Base-by-base conservation (phyloP, 2,888 invertebrate genomes). In the Standfussiana lucernea region DNA sequence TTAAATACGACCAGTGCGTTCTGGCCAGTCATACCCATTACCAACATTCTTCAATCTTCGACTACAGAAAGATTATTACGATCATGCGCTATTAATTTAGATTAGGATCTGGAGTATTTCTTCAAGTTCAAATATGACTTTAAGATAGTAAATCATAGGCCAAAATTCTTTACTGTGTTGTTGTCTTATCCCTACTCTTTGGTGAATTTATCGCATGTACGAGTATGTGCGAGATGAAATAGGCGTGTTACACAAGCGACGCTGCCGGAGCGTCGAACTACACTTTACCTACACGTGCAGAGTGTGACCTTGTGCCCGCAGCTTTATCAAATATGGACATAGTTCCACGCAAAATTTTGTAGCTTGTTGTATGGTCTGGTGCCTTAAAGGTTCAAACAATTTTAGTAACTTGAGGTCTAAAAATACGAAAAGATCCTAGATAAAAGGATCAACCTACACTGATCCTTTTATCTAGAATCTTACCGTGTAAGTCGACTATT, bases 291-390 rank as follows among this genome's bases (percentile, higher is more conserved):
- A 61, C 35, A 47, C 47, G 24, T 50, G 28, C 35, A 21, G n/a
- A 28, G 40, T 35, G 56, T 69, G 32, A 59, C 59, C 56, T 59
- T 59, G 11, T 40, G 21, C 35, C 24, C 70, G 6, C 47, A 7
- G 35, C 47, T 47, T 79, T 28, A 77, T 35, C 50, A 35, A 50
- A 64, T 64, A 65, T 53, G n/a, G 24, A 77, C n/a, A n/a, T 50
- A 64, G n/a, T 35, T 35, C 0, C n/a, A 77, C 40, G n/a, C 40
- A 32, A 11, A 5, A 37, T 62, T 35, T 35, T 37, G 15, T 15
- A 62, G 37, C 37, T 62, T n/a, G 37, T 37, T 6, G 15, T n/a
- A n/a, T n/a, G 62, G n/a, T 64, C 40, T 35, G 1, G 21, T 61
- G 35, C 21, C 5, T 4, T 32, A 35, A 21, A 61, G 35, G 61